Conservation (phyloP, 2,888 invertebrate species). For the Ctenicera cuprea region DNA sequence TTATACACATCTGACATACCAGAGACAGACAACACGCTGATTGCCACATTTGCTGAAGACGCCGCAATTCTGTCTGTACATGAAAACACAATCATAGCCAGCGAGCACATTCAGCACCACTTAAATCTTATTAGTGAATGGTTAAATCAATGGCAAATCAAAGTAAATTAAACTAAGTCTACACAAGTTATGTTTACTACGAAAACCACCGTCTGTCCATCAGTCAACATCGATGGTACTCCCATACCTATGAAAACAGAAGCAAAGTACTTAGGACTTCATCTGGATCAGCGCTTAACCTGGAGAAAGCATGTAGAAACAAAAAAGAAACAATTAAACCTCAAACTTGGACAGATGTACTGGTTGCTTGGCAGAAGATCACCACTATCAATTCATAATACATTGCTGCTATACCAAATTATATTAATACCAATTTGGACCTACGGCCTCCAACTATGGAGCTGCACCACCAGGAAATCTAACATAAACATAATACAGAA, state of each 20-base stretch:
- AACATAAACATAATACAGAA: not conserved
- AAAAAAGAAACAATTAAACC: not conserved
- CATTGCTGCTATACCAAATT: too few species aligned
- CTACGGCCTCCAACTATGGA: too few species aligned
- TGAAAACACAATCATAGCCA: too few species aligned
- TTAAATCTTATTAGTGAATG: not conserved
- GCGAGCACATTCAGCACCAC: not conserved
- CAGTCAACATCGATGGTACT: not conserved
- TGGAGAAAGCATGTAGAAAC: not conserved
- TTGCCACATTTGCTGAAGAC: too few species aligned
- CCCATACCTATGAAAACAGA: not conserved
- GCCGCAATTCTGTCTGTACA: too few species aligned
- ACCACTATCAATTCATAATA: not conserved
- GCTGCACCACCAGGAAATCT: not conserved
- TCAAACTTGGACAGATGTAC: not conserved
- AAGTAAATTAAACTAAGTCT: not conserved
- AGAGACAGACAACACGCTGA: too few species aligned
- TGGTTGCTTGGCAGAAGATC: too few species aligned
- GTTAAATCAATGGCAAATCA: constrained; percentile 1
- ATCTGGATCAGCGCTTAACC: constrained; percentile 2
- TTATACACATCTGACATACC: too few species aligned
- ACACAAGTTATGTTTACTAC: not conserved
- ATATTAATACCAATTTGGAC: too few species aligned
- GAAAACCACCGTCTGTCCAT: not conserved
- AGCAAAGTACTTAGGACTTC: not conserved